phyloP scores from a whole-genome alignment of 2,888 invertebrate species.

The Ryuthela nishihirai region DNA sequence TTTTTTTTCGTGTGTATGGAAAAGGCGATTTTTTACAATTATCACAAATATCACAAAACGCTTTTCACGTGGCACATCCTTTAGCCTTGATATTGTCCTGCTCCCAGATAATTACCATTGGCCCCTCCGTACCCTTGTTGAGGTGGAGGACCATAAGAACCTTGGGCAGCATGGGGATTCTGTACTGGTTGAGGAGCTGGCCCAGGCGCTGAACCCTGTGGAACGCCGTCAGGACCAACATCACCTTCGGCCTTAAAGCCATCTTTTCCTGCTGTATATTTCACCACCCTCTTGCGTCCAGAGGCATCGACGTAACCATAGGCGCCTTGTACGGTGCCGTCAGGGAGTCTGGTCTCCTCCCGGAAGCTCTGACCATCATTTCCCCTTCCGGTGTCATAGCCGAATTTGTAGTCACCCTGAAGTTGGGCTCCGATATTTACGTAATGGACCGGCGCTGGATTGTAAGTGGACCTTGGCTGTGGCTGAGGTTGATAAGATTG shows the following conservation, averaged over 20 bases:
- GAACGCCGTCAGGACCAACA: conserved; percentile 19
- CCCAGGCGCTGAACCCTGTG: background rate
- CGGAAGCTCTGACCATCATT: conserved; percentile 36
- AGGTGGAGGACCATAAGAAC: no score
- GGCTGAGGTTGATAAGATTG: conserved; percentile 4
- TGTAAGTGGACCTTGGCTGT: background rate
- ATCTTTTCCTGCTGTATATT: conserved; percentile 42
- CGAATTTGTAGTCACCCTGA: conserved; percentile 40
- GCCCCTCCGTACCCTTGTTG: conserved; percentile 6
- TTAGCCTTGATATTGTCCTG: no score
- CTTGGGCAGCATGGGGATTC: background rate
- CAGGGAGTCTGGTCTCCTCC: conserved; percentile 38
- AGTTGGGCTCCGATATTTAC: conserved; percentile 35
- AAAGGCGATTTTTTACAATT: no score
- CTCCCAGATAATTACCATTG: no score
- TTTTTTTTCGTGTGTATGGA: no score
- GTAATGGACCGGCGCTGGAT: conserved; percentile 34
- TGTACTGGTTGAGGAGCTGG: background rate
- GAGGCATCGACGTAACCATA: conserved; percentile 39
- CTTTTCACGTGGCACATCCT: no score
- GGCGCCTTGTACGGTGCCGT: conserved; percentile 37
- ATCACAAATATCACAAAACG: no score
- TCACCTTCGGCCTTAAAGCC: conserved; percentile 40
- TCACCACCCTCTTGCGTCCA: conserved; percentile 36
- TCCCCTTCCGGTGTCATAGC: conserved; percentile 38